phyloP scores from a whole-genome alignment of 2,797 vertebrate genomes.

The Phyllotis vaccarum region DNA sequence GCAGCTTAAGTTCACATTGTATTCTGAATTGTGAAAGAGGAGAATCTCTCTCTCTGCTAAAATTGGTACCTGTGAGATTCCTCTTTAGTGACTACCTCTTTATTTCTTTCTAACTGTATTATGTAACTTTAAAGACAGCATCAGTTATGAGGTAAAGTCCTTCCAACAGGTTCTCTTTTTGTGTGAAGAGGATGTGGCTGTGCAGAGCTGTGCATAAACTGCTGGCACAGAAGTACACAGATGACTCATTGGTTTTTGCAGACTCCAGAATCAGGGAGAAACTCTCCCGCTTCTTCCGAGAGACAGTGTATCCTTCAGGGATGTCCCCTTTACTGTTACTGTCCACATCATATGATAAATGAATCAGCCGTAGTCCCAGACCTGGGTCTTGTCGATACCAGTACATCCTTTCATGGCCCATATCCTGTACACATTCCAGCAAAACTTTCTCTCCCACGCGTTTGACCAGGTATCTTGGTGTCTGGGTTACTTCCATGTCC shows the following conservation, averaged over 20 bases:
- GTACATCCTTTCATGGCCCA: not conserved
- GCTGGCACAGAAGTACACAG: constrained; percentile 63
- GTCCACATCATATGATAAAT: not conserved
- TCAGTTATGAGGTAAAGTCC: not conserved
- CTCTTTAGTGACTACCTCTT: not conserved
- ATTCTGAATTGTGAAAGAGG: not conserved
- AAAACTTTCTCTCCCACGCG: not conserved
- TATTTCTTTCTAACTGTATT: not conserved
- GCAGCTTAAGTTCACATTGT: not conserved
- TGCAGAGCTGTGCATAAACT: not conserved
- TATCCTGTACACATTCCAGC: constrained; percentile 39
- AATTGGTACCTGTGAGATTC: accelerated
- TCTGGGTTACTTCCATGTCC: constrained; percentile 46
- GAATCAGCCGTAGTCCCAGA: constrained; percentile 34
- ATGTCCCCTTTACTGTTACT: not conserved
- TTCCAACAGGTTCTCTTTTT: not conserved
- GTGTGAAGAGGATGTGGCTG: not conserved
- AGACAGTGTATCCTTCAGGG: not conserved
- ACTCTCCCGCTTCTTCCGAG: accelerated
- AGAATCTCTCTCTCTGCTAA: too few relatives aligned
- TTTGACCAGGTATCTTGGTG: not conserved
- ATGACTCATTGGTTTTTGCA: constrained; percentile 7
- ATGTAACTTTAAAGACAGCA: accelerated
- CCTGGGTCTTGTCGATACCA: constrained; percentile 68
- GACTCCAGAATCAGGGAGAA: constrained; percentile 35